Evolutionary conservation across 2,113 vertebrate species (phyloP).

Genomic region (Ptyas mucosa): DNA sequence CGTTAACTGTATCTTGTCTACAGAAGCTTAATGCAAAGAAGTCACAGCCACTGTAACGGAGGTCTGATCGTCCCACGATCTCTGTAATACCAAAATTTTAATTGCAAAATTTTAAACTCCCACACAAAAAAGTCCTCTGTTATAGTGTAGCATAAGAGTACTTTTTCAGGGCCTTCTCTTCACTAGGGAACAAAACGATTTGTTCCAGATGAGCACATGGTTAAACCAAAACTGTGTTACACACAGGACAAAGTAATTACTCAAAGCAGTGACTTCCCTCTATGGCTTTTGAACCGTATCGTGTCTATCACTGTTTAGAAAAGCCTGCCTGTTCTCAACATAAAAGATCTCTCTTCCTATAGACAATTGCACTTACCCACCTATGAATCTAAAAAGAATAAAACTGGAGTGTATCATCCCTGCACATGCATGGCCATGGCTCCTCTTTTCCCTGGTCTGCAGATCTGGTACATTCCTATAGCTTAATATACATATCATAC

Average conservation of each 20-base stretch:
- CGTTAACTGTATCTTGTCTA: neutral
- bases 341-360: neutral
- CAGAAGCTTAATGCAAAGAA: neutral
- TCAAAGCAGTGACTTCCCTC: neutral
- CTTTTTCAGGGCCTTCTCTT: neutral
- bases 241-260: constrained; percentile 4
- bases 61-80: neutral
- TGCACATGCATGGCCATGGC: constrained; percentile 21
- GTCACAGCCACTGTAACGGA: neutral
- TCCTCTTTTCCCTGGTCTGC: neutral
- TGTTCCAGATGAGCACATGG: neutral
- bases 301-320: neutral
- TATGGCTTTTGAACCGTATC: neutral
- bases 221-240: neutral
- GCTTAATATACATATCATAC: constrained; percentile 41
- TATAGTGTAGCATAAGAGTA: neutral
- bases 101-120: neutral
- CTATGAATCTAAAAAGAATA: constrained; percentile 26
- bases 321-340: neutral
- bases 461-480: constrained; percentile 18
- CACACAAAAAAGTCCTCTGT: neutral
- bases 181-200: neutral
- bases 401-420: neutral
- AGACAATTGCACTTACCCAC: constrained; percentile 56
- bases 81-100: neutral